phyloP scores from a whole-genome alignment of 2,888 invertebrate genomes.

The Sesia apiformis region DNA sequence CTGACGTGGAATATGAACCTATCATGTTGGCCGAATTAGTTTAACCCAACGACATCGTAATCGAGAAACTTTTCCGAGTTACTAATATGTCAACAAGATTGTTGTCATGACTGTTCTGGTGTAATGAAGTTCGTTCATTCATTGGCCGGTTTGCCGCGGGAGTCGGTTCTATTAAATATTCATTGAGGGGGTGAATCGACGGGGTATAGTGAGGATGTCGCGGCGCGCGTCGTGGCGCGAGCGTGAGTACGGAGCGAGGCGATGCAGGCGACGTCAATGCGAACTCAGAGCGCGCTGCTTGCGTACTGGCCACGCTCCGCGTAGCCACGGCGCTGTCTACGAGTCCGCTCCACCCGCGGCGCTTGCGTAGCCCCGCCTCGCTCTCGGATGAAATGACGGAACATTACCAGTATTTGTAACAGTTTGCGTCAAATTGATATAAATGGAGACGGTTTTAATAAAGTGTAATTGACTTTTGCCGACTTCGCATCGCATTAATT shows the following conservation, averaged over 20 bases:
- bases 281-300: constrained; percentile 20
- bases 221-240: constrained; percentile 14
- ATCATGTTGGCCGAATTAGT: constrained; percentile 39
- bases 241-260: constrained; percentile 19
- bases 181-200: constrained; percentile 40
- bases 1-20: constrained; percentile 35
- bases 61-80: constrained; percentile 4
- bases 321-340: constrained; percentile 25
- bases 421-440: constrained; percentile 75
- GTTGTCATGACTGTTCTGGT: constrained; percentile 38
- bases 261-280: constrained; percentile 28
- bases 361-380: constrained; percentile 72
- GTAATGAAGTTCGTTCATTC: constrained; percentile 50
- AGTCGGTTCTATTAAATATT: constrained; percentile 63
- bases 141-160: constrained; percentile 35
- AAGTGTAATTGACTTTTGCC: constrained; percentile 75
- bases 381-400: constrained; percentile 66
- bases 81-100: constrained; percentile 39
- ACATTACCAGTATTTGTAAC: constrained; percentile 75
- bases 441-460: constrained; percentile 75
- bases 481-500: constrained; percentile 73
- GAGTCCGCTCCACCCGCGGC: constrained; percentile 33
- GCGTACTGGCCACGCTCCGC: constrained; percentile 2
- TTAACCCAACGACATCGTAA: constrained; percentile 52
- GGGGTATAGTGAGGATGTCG: constrained; percentile 27